These are phyloP conservation scores for Cardiocondyla obscurior DNA, from an alignment of 1,140 invertebrate species.

Conservation along the genomic window DNA sequence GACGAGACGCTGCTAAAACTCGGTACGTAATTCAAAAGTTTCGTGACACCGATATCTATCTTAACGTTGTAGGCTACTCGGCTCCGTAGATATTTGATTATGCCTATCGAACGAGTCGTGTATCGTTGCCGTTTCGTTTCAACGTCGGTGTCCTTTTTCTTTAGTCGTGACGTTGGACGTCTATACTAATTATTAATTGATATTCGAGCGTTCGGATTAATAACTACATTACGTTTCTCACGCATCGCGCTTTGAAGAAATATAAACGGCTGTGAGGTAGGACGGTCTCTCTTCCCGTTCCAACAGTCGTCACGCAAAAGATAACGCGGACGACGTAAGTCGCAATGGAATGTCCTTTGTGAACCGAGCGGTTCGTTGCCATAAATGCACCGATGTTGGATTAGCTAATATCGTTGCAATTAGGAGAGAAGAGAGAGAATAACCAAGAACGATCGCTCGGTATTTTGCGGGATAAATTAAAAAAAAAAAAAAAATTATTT, in stretches of 20 bases:
- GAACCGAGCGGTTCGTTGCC: conserved; percentile 66
- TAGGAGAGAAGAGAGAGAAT: background rate
- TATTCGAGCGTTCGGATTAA: background rate
- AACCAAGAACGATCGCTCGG: background rate
- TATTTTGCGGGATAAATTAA: background rate
- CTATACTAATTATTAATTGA: no score
- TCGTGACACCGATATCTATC: background rate
- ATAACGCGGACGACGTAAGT: conserved; percentile 66
- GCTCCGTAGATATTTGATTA: no score
- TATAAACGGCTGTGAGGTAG: background rate
- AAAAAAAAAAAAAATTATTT: no score
- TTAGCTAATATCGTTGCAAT: conserved; percentile 62
- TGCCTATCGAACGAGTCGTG: background rate
- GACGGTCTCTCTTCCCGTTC: background rate
- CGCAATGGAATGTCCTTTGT: conserved; percentile 78
- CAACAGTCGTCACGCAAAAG: conserved; percentile 47
- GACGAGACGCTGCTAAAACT: conserved; percentile 21
- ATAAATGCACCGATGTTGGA: conserved; percentile 53
- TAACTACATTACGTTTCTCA: background rate
- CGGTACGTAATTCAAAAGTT: conserved; percentile 34
- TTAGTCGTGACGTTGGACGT: no score
- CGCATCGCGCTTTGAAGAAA: background rate
- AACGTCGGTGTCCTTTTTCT: no score
- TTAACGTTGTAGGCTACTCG: background rate
- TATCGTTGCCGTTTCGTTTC: background rate